Conservation (phyloP, 2,797 vertebrate species). For the Falco berigora region DNA sequence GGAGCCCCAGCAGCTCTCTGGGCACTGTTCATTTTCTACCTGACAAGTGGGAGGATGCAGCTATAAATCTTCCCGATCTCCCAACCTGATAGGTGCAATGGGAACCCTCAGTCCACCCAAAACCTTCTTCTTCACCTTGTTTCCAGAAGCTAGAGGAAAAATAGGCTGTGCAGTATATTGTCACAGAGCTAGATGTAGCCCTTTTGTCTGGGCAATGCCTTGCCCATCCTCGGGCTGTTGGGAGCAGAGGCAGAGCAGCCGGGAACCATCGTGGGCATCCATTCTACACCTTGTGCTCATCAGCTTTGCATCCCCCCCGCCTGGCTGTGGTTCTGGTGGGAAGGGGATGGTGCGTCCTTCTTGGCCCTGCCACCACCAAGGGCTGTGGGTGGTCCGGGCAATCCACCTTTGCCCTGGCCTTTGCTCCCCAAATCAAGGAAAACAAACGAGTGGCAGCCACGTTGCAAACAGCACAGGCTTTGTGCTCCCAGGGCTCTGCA, state of each 20-base stretch:
- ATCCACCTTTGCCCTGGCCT: neutral
- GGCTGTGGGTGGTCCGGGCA: neutral
- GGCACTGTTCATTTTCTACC: neutral
- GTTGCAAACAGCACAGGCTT: fast-evolving
- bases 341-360: neutral
- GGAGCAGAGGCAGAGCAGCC: neutral
- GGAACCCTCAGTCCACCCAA: neutral
- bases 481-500: fast-evolving
- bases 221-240: neutral
- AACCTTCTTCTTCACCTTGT: neutral
- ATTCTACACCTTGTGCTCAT: neutral
- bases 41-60: neutral
- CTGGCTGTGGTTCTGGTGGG: neutral
- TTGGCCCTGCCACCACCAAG: neutral
- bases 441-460: neutral
- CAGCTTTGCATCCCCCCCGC: neutral
- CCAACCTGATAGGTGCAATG: neutral
- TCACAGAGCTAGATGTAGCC: neutral
- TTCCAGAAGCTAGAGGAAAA: neutral
- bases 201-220: neutral
- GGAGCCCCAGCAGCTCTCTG: neutral
- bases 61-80: neutral
- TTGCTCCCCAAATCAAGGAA: neutral
- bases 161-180: neutral
- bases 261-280: fast-evolving